Evolutionary conservation across 2,797 vertebrate species (phyloP), one percentile per base, ranked within the genome.

Genomic region (Enteromius anoplus): DNA sequence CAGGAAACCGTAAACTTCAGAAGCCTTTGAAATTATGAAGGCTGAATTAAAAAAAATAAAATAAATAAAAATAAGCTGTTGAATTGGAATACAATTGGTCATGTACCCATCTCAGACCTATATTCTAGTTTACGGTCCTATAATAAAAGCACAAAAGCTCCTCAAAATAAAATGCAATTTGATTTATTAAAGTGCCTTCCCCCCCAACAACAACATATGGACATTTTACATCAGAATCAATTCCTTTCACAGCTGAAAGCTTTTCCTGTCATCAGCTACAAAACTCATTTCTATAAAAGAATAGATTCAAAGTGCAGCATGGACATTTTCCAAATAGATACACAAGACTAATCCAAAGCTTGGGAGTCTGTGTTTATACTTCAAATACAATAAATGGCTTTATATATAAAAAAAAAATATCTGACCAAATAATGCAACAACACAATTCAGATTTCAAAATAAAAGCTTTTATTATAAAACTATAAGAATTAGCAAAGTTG

Each of bases 381-480:
- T 40, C 9, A 75, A 58, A 34, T n/a, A 15, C 7, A 14, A 10
- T n/a, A 21, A 75, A 55, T 37, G 2, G 34, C 34, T 75, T 40
- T 34, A 15, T 23, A 26, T 26, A 26, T 26, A 60, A 75, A 42
- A 40, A 7, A 7, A 58, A 58, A 42, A 40, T 2, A 9, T 42
- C 32, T 64, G 60, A 64, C 26, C 26, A 17, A 64, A 82, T 58
- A 55, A 78, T 23, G 42, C 11, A 55, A 45, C 21, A 5, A 53
- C 1, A 62, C 29, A 71, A 55, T 51, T 42, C 37, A 66, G 15
- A 55, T 68, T 78, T 82, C 34, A 87, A 88, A 85, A 87, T 88
- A 85, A 88, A 86, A 86, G 81, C 81, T 85, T 88, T 88, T 88
- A 88, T 87, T 88, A 88, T 80, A 87, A 88, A 88, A 88, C 71